These are phyloP conservation scores for Clinocottus analis DNA, from an alignment of 2,113 vertebrate species.

Conservation along the genomic window DNA sequence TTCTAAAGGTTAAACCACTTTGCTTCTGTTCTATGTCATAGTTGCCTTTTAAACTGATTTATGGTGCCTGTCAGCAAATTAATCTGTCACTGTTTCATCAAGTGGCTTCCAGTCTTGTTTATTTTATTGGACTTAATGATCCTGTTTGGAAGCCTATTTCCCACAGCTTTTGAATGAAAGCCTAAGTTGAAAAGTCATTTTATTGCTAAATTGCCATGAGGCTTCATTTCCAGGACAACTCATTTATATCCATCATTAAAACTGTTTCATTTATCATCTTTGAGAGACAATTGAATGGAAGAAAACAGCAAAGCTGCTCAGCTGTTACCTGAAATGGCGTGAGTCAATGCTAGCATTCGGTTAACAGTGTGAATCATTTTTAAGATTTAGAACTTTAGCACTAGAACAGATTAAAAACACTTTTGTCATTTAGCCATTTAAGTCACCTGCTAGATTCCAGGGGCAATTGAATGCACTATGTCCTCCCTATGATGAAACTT, in stretches of 20 bases:
- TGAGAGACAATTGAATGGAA: constrained; percentile 25
- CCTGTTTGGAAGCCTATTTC: constrained; percentile 29
- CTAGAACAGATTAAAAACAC: background rate
- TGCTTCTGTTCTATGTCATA: background rate
- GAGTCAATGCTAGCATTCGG: background rate
- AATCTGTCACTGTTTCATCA: constrained; percentile 54
- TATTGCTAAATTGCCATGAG: constrained; percentile 53
- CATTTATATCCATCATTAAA: constrained; percentile 55
- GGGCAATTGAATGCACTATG: constrained; percentile 25
- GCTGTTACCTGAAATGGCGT: background rate
- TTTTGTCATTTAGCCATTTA: constrained; percentile 30
- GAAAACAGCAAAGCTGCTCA: constrained; percentile 15
- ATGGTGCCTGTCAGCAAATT: constrained; percentile 57
- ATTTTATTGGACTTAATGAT: constrained; percentile 62
- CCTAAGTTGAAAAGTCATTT: constrained; percentile 43
- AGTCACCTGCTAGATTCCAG: constrained; percentile 37
- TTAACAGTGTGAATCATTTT: background rate
- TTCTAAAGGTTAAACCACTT: background rate
- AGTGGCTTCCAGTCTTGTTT: constrained; percentile 48
- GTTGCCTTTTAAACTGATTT: constrained; percentile 32
- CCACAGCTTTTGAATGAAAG: constrained; percentile 36
- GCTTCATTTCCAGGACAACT: constrained; percentile 51
- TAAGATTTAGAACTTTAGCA: background rate
- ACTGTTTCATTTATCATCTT: constrained; percentile 47
- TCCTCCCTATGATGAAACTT: constrained; percentile 51